A percentile compares a stretch with the other conserved stretches of the same genome.
These are phyloP conservation scores for Disparrhopalites patrizii DNA, from an alignment of 2,888 invertebrate species.

Conservation along the genomic window DNA sequence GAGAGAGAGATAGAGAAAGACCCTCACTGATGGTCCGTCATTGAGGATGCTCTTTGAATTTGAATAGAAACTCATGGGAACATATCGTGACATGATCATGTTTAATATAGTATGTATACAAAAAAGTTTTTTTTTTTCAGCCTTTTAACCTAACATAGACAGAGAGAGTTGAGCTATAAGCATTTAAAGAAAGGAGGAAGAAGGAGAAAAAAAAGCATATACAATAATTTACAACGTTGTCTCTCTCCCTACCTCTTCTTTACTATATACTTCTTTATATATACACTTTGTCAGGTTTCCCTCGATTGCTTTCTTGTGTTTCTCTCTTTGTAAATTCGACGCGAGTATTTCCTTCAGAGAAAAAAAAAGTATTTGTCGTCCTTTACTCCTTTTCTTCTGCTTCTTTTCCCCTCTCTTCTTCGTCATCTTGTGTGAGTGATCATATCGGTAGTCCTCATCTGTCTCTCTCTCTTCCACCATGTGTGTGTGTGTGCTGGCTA, in stretches of 20 bases:
- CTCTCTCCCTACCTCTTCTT: too few species aligned
- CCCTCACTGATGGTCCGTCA: constrained; percentile 1
- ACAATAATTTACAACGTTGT: too few species aligned
- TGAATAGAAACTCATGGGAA: constrained; percentile 30
- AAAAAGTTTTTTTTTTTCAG: too few species aligned
- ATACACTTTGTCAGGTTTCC: background rate
- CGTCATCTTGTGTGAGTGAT: too few species aligned
- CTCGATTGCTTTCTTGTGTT: constrained; percentile 7
- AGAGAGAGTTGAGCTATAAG: too few species aligned
- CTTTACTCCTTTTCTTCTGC: background rate
- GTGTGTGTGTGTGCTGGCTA: too few species aligned
- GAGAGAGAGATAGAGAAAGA: too few species aligned
- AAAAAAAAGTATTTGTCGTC: too few species aligned
- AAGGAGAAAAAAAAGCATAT: background rate
- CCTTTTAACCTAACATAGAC: too few species aligned
- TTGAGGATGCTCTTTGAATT: constrained; percentile 28
- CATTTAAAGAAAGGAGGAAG: background rate
- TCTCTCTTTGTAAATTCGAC: constrained; percentile 9
- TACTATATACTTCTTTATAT: background rate
- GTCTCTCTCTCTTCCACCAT: too few species aligned
- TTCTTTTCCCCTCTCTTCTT: background rate
- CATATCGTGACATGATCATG: constrained; percentile 25
- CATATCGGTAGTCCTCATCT: constrained; percentile 1
- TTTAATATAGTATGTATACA: constrained; percentile 19
- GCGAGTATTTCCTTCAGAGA: too few species aligned